Base-by-base conservation (phyloP, 2,888 invertebrate genomes). In the Dexiosoma caninum region DNA sequence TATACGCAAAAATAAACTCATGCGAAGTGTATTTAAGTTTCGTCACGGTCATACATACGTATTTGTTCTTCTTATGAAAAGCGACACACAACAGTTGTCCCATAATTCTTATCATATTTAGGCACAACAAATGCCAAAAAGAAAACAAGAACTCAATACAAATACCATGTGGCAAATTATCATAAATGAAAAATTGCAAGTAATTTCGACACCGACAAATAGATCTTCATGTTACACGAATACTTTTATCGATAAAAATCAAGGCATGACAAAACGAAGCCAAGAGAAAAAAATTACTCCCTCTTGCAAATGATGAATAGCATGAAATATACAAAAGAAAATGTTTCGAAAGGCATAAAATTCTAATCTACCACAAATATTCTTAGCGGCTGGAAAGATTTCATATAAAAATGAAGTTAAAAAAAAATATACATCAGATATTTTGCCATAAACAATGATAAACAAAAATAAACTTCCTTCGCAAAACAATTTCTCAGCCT, bases 151-250 rank as follows among this genome's bases (percentile, higher is more conserved):
- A 55, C 14, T 19, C 42, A 27, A 32, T 27, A 67, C 71, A 72
- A 80, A 80, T n/a, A n/a, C n/a, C n/a, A n/a, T 67, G 69, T 77
- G 81, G 77, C 77, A 81, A 81, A 81, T 81, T 77, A 77, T 77
- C 81, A 77, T 81, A 77, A 81, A 81, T 81, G 81, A 81, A 77
- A 81, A 77, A 81, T 81, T 77, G 81, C 64, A 19, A 64, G 77
- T 44, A 77, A 81, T 74, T 77, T 77, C 53, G 69, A 69, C 77
- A 77, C 72, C 77, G 49, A 77, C 77, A 74, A 81, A 57, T 51
- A 64, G 27, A 67, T 74, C 64, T 77, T 32, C 62, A 81, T 69
- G 32, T 51, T 49, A 19, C 60, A 16, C 60, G 27, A 71, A 51
- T 49, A 19, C 46, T 59, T 59, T 37, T 71, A 51, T 69, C 77